phyloP scores from a whole-genome alignment of 2,113 vertebrate species.

The Solenodon paradoxus region DNA sequence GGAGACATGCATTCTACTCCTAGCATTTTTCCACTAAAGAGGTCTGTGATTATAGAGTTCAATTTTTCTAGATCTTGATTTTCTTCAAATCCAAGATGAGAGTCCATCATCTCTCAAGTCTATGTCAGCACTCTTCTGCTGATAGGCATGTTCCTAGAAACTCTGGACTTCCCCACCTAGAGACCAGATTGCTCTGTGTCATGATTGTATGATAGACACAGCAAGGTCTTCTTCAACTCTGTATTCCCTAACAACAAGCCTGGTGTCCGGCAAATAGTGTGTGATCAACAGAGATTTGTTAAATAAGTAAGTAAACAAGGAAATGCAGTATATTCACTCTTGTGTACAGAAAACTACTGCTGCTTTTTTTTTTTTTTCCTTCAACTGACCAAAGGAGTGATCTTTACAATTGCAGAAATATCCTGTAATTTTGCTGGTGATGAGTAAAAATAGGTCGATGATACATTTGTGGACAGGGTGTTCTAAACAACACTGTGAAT shows the following conservation, averaged over 20 bases:
- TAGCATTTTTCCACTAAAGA: not conserved
- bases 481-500: not conserved
- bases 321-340: not conserved
- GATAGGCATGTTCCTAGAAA: not conserved
- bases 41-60: not conserved
- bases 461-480: not conserved
- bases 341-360: not conserved
- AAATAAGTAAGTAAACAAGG: not conserved
- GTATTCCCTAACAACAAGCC: not conserved
- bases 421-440: not conserved
- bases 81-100: not conserved
- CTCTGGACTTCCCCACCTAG: not conserved
- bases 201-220: not conserved
- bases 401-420: not conserved
- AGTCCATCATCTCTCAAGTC: not conserved
- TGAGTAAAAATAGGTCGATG: not conserved
- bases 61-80: not conserved
- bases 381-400: not conserved
- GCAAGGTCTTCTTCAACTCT: not conserved
- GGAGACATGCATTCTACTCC: not conserved
- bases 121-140: not conserved
- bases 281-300: not conserved
- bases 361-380: not conserved
- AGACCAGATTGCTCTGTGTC: rapidly evolving
- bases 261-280: not conserved